phyloP scores from a whole-genome alignment of 2,797 vertebrate species.

The Melanotaenia parkinsoni region DNA sequence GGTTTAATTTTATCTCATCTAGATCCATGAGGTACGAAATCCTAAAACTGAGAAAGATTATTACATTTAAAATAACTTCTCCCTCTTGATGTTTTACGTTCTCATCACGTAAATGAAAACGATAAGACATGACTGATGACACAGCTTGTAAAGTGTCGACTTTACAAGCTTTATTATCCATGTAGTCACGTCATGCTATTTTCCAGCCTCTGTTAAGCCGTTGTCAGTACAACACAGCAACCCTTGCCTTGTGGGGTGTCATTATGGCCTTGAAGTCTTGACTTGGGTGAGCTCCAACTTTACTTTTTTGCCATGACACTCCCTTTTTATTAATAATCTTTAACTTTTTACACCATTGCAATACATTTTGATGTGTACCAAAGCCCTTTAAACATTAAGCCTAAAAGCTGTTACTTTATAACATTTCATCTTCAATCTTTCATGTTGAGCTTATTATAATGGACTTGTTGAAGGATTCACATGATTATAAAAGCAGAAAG shows the following conservation, averaged over 20 bases:
- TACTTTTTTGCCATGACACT: not conserved
- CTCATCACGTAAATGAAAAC: not conserved
- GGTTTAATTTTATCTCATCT: not conserved
- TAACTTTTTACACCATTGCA: not conserved
- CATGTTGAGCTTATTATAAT: not conserved
- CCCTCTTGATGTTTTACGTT: not conserved
- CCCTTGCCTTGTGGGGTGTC: conserved; percentile 34
- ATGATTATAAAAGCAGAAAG: conserved; percentile 35
- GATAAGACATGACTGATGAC: not conserved
- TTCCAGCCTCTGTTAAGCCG: conserved; percentile 12
- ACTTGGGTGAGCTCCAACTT: conserved; percentile 1
- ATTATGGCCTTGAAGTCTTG: not conserved
- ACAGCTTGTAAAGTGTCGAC: conserved; percentile 18
- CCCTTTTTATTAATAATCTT: not conserved
- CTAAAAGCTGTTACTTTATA: not conserved
- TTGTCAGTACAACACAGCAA: conserved; percentile 8
- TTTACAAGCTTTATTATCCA: not conserved
- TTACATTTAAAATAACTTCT: not conserved
- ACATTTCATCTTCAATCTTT: not conserved
- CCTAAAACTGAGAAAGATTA: not conserved
- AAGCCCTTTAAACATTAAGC: not conserved
- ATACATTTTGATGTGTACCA: not conserved
- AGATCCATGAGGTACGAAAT: not conserved
- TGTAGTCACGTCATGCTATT: not conserved
- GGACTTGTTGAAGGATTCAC: conserved; percentile 1